These are phyloP conservation scores for Macropus fuliginosus DNA, from an alignment of 2,797 vertebrate species.

Conservation along the genomic window DNA sequence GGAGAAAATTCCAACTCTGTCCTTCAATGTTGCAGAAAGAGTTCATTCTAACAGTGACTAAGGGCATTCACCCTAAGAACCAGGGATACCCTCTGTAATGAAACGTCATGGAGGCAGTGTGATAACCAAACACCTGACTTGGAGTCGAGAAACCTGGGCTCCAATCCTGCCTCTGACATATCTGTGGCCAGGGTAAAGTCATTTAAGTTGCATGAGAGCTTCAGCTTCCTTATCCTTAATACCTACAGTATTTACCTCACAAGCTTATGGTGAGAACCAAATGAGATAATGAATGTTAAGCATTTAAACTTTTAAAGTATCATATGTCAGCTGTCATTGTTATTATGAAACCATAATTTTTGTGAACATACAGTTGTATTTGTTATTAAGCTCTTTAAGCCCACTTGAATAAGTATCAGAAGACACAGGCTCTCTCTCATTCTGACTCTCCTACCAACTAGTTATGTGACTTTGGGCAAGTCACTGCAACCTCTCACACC, in stretches of 20 bases:
- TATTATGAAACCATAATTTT: background rate
- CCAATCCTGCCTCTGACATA: background rate
- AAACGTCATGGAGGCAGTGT: background rate
- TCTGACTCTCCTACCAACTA: background rate
- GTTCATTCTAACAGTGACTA: background rate
- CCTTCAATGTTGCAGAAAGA: background rate
- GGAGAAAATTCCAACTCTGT: background rate
- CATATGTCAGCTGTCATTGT: background rate
- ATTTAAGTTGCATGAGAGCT: too few relatives aligned
- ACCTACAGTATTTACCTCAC: too few relatives aligned
- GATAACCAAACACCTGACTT: background rate
- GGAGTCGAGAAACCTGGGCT: background rate
- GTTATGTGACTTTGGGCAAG: background rate
- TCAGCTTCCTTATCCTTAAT: too few relatives aligned
- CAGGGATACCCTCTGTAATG: background rate
- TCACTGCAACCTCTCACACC: background rate
- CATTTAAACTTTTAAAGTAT: background rate
- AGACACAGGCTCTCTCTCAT: background rate
- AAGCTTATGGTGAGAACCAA: background rate
- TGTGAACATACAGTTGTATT: background rate
- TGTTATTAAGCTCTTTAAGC: background rate
- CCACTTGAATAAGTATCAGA: background rate
- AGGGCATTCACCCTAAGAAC: background rate
- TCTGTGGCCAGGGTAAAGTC: too few relatives aligned
- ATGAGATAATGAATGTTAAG: background rate